Evolutionary conservation across 2,797 vertebrate species (phyloP).

Genomic region (Austrolebias charrua): DNA sequence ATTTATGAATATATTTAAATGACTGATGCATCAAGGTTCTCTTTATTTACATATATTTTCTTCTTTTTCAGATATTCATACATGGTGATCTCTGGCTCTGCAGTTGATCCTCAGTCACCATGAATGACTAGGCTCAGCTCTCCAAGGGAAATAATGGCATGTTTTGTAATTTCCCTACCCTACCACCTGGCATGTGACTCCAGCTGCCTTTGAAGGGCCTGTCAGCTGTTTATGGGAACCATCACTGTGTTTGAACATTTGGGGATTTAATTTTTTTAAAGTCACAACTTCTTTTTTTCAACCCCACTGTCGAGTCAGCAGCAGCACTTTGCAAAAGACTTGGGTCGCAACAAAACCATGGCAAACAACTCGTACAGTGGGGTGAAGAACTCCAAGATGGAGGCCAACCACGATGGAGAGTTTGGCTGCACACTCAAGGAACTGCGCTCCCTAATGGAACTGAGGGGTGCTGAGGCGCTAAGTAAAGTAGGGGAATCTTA

Average conservation of each 20-base stretch:
- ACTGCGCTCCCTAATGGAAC: conserved; percentile 96
- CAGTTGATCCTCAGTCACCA: conserved; percentile 78
- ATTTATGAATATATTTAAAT: too few species aligned
- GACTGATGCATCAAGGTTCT: too few species aligned
- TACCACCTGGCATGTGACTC: conserved; percentile 81
- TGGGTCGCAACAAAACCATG: conserved; percentile 82
- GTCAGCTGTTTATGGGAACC: conserved; percentile 88
- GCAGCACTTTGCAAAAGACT: conserved; percentile 48
- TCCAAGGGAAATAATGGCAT: conserved; percentile 82
- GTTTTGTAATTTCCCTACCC: conserved; percentile 82
- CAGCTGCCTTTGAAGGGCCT: conserved; percentile 84
- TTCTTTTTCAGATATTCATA: conserved; percentile 64
- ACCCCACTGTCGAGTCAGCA: conserved; percentile 64
- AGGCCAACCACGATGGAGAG: conserved; percentile 93
- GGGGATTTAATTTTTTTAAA: conserved; percentile 80
- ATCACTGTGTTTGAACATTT: conserved; percentile 76
- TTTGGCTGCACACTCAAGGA: conserved; percentile 95
- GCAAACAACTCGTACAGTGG: conserved; percentile 97
- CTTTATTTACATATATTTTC: conserved; percentile 3
- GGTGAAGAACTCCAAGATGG: conserved; percentile 93
- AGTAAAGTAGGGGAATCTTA: conserved; percentile 92
- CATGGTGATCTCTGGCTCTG: conserved; percentile 74
- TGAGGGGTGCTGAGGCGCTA: conserved; percentile 91
- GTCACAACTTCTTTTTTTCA: conserved; percentile 66
- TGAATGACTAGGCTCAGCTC: conserved; percentile 87